These are phyloP conservation scores for Megastigmus dorsalis DNA, from an alignment of 2,888 invertebrate genomes.

Conservation along the genomic window DNA sequence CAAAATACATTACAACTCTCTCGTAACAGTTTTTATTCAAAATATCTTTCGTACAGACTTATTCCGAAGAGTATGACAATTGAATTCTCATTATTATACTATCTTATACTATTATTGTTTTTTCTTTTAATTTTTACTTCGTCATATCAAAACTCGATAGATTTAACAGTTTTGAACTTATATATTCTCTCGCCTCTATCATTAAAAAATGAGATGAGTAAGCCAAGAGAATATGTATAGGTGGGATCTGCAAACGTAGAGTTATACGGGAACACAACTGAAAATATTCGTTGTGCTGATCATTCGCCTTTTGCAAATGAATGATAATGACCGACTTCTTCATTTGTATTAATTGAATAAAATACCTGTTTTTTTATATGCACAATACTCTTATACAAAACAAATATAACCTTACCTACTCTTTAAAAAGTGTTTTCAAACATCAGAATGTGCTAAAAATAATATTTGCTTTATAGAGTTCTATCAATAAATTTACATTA, in stretches of 20 bases:
- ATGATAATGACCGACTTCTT: constrained; percentile 36
- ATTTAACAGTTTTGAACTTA: constrained; percentile 36
- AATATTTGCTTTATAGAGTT: constrained; percentile 28
- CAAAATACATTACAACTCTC: constrained; percentile 52
- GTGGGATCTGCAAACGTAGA: constrained; percentile 21
- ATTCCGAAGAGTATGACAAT: constrained; percentile 29
- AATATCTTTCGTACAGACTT: constrained; percentile 52
- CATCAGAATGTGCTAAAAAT: constrained; percentile 22
- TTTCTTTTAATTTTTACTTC: constrained; percentile 18
- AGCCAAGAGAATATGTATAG: constrained; percentile 19
- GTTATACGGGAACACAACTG: constrained; percentile 23
- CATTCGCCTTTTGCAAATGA: constrained; percentile 18
- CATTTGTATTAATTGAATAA: constrained; percentile 9
- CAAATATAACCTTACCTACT: constrained; percentile 21
- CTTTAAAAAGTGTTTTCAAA: neutral
- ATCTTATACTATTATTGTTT: constrained; percentile 39
- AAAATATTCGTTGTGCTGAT: constrained; percentile 23
- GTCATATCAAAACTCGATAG: constrained; percentile 38
- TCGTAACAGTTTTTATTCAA: constrained; percentile 56
- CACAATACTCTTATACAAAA: constrained; percentile 13
- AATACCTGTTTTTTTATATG: constrained; percentile 22
- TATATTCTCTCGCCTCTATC: constrained; percentile 3
- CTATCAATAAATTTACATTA: constrained; percentile 29
- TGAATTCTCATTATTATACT: constrained; percentile 20
- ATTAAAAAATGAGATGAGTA: constrained; percentile 16